These are phyloP conservation scores for Eumaeus atala DNA, from an alignment of 1,140 invertebrate species.

Conservation along the genomic window DNA sequence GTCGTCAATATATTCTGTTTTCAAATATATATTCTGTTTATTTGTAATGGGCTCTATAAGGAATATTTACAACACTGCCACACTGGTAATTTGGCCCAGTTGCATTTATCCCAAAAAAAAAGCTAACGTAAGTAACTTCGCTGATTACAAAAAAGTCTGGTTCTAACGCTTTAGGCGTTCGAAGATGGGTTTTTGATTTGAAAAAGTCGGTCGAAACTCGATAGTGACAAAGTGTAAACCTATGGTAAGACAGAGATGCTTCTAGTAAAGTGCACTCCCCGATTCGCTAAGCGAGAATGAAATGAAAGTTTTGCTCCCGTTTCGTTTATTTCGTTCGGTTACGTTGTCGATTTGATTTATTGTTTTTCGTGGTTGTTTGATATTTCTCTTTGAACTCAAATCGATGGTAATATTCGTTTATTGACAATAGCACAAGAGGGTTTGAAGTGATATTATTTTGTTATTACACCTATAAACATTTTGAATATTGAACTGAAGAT, in stretches of 20 bases:
- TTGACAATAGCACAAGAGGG: constrained; percentile 24
- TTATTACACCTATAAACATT: not conserved
- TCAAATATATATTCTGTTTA: no score
- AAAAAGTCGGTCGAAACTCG: no score
- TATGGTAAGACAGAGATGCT: constrained; percentile 31
- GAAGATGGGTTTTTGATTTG: no score
- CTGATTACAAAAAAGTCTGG: no score
- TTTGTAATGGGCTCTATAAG: no score
- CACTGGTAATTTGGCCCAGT: no score
- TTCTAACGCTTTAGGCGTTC: no score
- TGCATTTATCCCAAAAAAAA: no score
- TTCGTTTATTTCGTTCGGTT: constrained; percentile 51
- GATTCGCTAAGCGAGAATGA: constrained; percentile 46
- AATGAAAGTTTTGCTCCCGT: constrained; percentile 60
- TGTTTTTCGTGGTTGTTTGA: constrained; percentile 37
- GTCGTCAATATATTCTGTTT: no score
- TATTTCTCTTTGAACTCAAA: constrained; percentile 39
- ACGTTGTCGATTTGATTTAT: constrained; percentile 57
- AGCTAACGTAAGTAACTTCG: no score
- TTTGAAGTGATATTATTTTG: constrained; percentile 13
- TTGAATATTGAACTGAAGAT: not conserved
- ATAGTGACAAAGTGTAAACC: no score
- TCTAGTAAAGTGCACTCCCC: constrained; percentile 48
- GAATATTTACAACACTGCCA: no score
- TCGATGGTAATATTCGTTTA: constrained; percentile 28